phyloP scores from a whole-genome alignment of 2,888 invertebrate species.

The Crepidodera aurea region DNA sequence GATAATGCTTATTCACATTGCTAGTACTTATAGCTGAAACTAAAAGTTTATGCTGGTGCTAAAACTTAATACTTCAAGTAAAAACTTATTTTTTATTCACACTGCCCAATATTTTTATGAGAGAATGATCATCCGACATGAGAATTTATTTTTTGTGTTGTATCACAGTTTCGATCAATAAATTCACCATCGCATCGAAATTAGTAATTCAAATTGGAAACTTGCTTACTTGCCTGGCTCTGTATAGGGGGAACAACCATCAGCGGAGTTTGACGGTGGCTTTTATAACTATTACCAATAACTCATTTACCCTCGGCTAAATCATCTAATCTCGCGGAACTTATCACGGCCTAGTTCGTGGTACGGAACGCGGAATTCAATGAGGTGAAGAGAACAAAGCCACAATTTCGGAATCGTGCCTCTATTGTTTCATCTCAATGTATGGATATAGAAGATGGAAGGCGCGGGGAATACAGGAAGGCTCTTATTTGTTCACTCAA shows the following conservation, averaged over 20 bases:
- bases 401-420: constrained; percentile 36
- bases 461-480: neutral
- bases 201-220: constrained; percentile 13
- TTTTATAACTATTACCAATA: constrained; percentile 19
- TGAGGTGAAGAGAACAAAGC: constrained; percentile 44
- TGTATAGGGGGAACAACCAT: neutral
- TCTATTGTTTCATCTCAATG: constrained; percentile 33
- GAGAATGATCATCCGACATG: too few relatives aligned
- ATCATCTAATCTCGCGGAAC: constrained; percentile 36
- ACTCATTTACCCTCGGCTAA: constrained; percentile 28
- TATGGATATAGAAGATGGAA: neutral
- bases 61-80: too few relatives aligned
- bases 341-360: constrained; percentile 31
- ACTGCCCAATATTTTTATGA: too few relatives aligned
- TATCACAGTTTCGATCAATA: neutral
- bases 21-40: too few relatives aligned
- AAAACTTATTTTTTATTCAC: too few relatives aligned
- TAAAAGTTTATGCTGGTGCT: too few relatives aligned
- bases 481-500: neutral
- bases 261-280: neutral
- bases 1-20: too few relatives aligned
- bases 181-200: constrained; percentile 1
- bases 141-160: too few relatives aligned
- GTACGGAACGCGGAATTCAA: constrained; percentile 37
- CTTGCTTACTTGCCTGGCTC: neutral